Base-by-base conservation (phyloP, 2,113 vertebrate species). In the Amphiprion percula region DNA sequence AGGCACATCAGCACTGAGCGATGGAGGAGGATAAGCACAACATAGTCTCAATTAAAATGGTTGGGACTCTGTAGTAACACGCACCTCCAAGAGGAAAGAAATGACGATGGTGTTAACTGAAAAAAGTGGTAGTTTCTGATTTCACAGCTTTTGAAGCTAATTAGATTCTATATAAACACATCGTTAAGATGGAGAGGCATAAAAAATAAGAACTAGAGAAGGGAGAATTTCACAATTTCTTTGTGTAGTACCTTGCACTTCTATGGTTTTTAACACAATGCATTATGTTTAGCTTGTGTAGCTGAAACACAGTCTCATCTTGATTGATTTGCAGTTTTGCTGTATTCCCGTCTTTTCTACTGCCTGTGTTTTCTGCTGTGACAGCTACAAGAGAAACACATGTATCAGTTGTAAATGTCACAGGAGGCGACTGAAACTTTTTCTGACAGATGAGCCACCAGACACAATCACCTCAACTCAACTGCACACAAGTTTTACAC, bases 1-100 rank as follows among this genome's bases (percentile, higher is more conserved):
- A 75, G 41, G 49, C 50, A 9, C 50, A 33, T 71, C 76, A 37
- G 46, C 11, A 17, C 53, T 53, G 54, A 58, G 82, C 62, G 65
- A 82, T 62, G 54, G 58, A 75, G 74, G 71, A 66, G 64, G 74
- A 88, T 12, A 88, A 89, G 81, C 85, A 87, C 80, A 87, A 85
- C 77, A 74, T 46, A 80, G 54, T 73, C 67, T 87, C 67, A 69
- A 16, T 4, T 39, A 58, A 14, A 73, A 68, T 56, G 41, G 44
- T 46, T n/a, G 24, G 46, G 74, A 76, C 68, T 81, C 53, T 76
- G 54, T 68, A 24, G 74, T 82, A 59, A 77, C 28, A 16, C 37
- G 59, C 69, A 65, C 87, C 82, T 87, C 84, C 74, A 80, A 54
- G 71, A 80, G 50, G 63, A 76, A 61, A 63, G 50, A 78, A 80